phyloP scores from a whole-genome alignment of 2,888 invertebrate species.

The Netelia inedita region DNA sequence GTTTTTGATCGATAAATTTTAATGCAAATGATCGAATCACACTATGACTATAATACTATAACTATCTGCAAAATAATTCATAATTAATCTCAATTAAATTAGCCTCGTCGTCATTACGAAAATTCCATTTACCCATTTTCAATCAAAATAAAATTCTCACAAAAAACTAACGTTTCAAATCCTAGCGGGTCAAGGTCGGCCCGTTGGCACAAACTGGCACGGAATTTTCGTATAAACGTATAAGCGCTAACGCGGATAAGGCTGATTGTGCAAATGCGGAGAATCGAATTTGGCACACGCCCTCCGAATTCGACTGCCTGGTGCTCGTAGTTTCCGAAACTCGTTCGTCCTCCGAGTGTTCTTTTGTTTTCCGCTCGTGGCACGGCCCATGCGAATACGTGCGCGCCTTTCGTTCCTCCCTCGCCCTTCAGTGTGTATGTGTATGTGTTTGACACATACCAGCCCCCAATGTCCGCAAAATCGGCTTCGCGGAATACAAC shows the following conservation, averaged over 20 bases:
- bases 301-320: constrained; percentile 36
- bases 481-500: constrained; percentile 16
- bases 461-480: constrained; percentile 49
- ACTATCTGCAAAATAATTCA: no score
- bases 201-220: not conserved
- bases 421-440: no score
- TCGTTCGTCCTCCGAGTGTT: constrained; percentile 61
- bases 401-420: constrained; percentile 35
- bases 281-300: constrained; percentile 65
- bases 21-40: not conserved
- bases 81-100: no score
- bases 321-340: constrained; percentile 57
- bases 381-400: constrained; percentile 1
- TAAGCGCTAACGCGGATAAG: not conserved
- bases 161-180: no score
- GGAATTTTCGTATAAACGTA: not conserved
- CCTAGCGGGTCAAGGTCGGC: not conserved
- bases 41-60: no score
- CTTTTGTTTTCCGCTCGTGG: constrained; percentile 59
- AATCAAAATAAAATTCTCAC: no score
- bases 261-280: constrained; percentile 23
- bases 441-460: constrained; percentile 37
- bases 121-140: no score
- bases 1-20: not conserved
- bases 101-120: no score